A percentile compares a stretch with the other conserved stretches of the same genome.
phyloP scores from a whole-genome alignment of 2,888 invertebrate species.

The Tiliacea citrago region DNA sequence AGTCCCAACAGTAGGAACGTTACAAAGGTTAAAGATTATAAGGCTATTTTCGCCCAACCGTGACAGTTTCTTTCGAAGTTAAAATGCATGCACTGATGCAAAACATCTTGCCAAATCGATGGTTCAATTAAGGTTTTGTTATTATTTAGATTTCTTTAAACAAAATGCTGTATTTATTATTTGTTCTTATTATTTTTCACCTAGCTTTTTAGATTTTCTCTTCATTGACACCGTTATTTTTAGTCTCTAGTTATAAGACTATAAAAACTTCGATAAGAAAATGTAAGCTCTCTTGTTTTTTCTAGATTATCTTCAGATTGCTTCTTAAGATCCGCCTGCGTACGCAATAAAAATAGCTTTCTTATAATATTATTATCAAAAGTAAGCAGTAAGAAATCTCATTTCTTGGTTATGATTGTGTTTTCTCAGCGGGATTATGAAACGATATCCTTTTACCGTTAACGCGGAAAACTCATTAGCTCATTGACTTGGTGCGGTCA shows the following conservation, averaged over 20 bases:
- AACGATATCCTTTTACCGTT: constrained; percentile 75
- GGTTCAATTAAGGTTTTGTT: background rate
- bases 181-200: background rate
- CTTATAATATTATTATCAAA: constrained; percentile 42
- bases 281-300: constrained; percentile 14
- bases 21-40: background rate
- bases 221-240: constrained; percentile 16
- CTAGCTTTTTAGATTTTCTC: constrained; percentile 10
- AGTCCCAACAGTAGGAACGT: background rate
- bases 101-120: background rate
- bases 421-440: constrained; percentile 74
- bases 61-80: no score
- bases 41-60: constrained; percentile 2
- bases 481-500: constrained; percentile 69
- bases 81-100: background rate
- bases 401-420: constrained; percentile 65
- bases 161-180: background rate
- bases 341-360: constrained; percentile 27
- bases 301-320: constrained; percentile 25
- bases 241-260: background rate
- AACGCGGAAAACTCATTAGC: constrained; percentile 80
- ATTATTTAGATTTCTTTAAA: background rate
- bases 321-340: constrained; percentile 9
- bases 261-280: constrained; percentile 23
- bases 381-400: constrained; percentile 48